Evolutionary conservation across 1,140 invertebrate genomes (phyloP), one percentile per base, ranked within the genome.

Genomic region (Drosophila mauritiana): DNA sequence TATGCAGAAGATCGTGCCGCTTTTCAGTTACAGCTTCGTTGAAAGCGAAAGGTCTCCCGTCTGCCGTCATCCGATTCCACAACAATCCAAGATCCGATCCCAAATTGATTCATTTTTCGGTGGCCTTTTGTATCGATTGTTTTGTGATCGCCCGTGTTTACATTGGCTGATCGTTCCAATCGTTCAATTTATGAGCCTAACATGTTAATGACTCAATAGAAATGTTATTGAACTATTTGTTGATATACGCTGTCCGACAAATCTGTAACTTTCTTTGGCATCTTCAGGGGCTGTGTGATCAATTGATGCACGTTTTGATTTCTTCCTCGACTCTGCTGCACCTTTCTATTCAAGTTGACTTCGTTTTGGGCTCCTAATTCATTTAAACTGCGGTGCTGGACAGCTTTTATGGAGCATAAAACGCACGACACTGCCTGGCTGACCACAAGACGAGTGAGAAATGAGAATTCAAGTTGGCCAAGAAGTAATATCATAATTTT

Each of bases 361-460:
- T 83, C 83, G 84, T 84, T 89, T 88, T 88, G 83, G 84, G 65
- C 57, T 76, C 84, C 80, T 88, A 88, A 88, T 89, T 88, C 83
- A 49, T 45, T 89, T 88, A 88, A 88, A 88, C 80, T 76, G 64
- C 52, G 8, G 56, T 52, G 73, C 73, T 75, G 81, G 83, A 82
- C 83, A 88, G 70, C 75, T 58, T 88, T 89, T 88, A 82, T 88
- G 84, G 83, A 89, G 80, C 83, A 88, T 64, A 89, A 84, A 89
- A 88, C 77, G 84, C 83, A 88, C 84, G 83, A 88, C 82, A 86
- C 55, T 61, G 43, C 36, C 52, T 39, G 27, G 34, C 63, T 73
- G 81, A 80, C 77, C 80, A 78, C 76, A 78, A 42, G 22, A 64
- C 61, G 63, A 69, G 61, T 54, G 65, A 51, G 57, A 45, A 15